Evolutionary conservation across 1,140 invertebrate species (phyloP), one percentile per base, ranked within the genome.

Genomic region (Acyrthosiphon pisum): DNA sequence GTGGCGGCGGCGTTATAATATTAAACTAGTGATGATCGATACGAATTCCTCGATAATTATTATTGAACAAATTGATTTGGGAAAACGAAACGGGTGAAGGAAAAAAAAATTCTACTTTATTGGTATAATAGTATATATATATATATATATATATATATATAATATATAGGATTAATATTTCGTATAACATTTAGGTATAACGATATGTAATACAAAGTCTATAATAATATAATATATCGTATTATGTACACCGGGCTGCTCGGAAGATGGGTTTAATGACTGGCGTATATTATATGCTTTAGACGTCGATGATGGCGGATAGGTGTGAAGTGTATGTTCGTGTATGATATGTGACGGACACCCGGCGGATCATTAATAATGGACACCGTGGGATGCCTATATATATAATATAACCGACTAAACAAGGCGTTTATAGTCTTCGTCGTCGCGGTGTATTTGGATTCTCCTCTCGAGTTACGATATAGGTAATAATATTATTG

Each of bases 301-400:
- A 76, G 60, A 76, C 30, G 60, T 30, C 60, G 60, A 7, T n/a
- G 60, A 76, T 76, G 60, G 60, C 60, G 30, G 60, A 76, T 76
- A 90, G 89, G 89, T 90, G 89, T 90, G 89, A 90, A 90, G 37
- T 90, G 89, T 60, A 50, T 37, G 50, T 26, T 18, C 46, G 86
- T 50, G 87, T 50, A 23, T 84, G 76, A 76, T 84, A 93, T 56
- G 81, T 86, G 91, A 86, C 50, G 91, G 76, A 83, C 81, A 46
- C 68, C 46, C 76, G 76, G 20, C 76, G 46, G 81, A 93, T 93
- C 91, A 93, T 93, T 93, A 93, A 93, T 93, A 93, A 93, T 44
- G 91, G 91, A 93, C 91, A 93, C 91, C 81, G 91, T 93, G 91
- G 91, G 91, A 93, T 56, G 91, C 68, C 68, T 86, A 76, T 76